These are phyloP conservation scores for Phrynosoma platyrhinos DNA, from an alignment of 2,113 vertebrate species.

Conservation along the genomic window DNA sequence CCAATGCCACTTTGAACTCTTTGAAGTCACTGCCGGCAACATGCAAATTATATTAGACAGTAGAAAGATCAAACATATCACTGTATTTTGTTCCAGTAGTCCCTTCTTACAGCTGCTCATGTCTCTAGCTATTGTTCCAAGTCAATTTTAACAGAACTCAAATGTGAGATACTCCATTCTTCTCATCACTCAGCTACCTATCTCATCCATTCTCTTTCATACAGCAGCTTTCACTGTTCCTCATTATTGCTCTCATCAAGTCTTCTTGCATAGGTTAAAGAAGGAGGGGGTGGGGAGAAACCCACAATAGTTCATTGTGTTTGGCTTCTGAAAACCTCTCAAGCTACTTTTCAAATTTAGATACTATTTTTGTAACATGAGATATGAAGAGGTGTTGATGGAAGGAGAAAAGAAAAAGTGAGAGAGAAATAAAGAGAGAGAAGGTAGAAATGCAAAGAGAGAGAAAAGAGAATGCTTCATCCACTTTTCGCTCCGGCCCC, in stretches of 20 bases:
- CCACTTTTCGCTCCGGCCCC: background rate
- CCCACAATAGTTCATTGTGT: background rate
- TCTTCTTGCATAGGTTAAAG: background rate
- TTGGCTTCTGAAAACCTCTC: background rate
- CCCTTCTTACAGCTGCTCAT: background rate
- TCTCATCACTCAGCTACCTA: background rate
- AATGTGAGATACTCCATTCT: background rate
- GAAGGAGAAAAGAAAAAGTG: background rate
- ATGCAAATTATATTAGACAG: background rate
- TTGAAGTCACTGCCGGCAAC: slow-evolving; percentile 12
- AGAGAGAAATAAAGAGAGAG: background rate
- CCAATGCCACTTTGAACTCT: slow-evolving; percentile 13
- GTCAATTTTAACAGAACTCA: background rate
- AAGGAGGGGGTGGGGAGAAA: too few relatives aligned
- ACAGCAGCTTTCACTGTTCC: background rate
- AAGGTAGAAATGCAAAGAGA: background rate
- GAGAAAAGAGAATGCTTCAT: background rate
- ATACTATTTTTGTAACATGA: background rate
- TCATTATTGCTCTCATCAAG: background rate
- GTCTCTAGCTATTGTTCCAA: background rate
- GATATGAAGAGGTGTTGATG: background rate
- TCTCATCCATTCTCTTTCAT: background rate
- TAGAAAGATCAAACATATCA: slow-evolving; percentile 6
- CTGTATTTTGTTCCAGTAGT: background rate
- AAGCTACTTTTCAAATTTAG: background rate